These are phyloP conservation scores for Campoletis raptor DNA, from an alignment of 2,888 invertebrate genomes.

Conservation along the genomic window DNA sequence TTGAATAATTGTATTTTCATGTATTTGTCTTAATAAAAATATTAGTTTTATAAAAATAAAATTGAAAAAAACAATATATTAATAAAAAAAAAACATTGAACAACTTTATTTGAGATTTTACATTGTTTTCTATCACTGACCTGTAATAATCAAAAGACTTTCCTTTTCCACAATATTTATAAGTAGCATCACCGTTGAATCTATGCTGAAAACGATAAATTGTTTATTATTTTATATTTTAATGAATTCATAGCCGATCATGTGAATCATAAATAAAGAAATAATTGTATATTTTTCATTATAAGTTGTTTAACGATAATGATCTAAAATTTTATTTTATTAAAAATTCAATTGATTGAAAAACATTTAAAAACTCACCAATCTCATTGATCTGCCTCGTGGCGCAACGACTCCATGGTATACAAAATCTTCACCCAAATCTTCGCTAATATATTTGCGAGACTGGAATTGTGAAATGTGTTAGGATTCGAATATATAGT, in stretches of 20 bases:
- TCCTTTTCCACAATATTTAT: constrained; percentile 86
- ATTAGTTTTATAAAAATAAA: neutral
- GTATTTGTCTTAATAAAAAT: too few relatives aligned
- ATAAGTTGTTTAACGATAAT: neutral
- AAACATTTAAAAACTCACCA: constrained; percentile 68
- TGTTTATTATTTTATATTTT: neutral
- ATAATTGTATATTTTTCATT: neutral
- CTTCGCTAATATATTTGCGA: constrained; percentile 81
- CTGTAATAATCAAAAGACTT: constrained; percentile 86
- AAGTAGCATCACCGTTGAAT: constrained; percentile 78
- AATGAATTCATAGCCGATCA: neutral
- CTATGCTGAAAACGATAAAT: constrained; percentile 74
- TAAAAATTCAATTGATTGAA: neutral
- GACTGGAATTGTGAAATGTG: constrained; percentile 72
- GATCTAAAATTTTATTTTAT: neutral
- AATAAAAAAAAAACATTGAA: neutral
- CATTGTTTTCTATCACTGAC: constrained; percentile 66
- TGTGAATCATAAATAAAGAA: neutral
- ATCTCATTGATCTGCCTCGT: constrained; percentile 5
- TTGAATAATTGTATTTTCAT: too few relatives aligned
- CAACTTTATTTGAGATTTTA: neutral
- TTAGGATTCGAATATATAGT: neutral
- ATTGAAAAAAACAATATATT: neutral
- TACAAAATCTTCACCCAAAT: constrained; percentile 84
- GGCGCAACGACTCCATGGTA: constrained; percentile 72